Evolutionary conservation across 2,888 invertebrate species (phyloP).

Genomic region (Ligdia adustata): DNA sequence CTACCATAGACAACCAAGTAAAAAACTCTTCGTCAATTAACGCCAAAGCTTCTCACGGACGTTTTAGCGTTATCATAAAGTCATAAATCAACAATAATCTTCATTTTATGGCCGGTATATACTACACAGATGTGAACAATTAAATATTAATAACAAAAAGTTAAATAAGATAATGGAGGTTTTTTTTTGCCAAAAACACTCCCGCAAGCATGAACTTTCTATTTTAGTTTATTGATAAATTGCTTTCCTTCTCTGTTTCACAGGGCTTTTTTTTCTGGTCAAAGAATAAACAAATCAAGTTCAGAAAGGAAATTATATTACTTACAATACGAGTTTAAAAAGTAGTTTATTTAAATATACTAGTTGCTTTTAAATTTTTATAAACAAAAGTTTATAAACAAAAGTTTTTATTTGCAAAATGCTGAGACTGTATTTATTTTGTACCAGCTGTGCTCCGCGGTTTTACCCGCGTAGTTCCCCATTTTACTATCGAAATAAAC

Average conservation of each 20-base stretch:
- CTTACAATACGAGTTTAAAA: too few species aligned
- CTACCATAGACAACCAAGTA: too few species aligned
- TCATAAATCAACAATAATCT: slow-evolving; percentile 35
- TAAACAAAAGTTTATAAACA: too few species aligned
- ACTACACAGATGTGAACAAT: slow-evolving; percentile 30
- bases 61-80: slow-evolving; percentile 23
- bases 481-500: too few species aligned
- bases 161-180: slow-evolving; percentile 15
- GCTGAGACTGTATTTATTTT: too few species aligned
- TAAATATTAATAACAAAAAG: slow-evolving; percentile 9
- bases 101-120: slow-evolving; percentile 27
- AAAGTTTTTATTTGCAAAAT: too few species aligned
- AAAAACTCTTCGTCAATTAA: background rate
- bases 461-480: too few species aligned
- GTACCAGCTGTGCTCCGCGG: too few species aligned
- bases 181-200: slow-evolving; percentile 35
- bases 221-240: slow-evolving; percentile 77
- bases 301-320: slow-evolving; percentile 25
- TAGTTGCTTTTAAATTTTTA: too few species aligned
- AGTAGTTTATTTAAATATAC: too few species aligned
- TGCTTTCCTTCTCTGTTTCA: slow-evolving; percentile 52
- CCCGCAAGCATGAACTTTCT: slow-evolving; percentile 46
- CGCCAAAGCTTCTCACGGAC: slow-evolving; percentile 28
- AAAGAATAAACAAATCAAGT: slow-evolving; percentile 28
- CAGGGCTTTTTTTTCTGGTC: slow-evolving; percentile 16